Evolutionary conservation across 2,888 invertebrate species (phyloP), one percentile per base, ranked within the genome.

Genomic region (Catocala sponsa): DNA sequence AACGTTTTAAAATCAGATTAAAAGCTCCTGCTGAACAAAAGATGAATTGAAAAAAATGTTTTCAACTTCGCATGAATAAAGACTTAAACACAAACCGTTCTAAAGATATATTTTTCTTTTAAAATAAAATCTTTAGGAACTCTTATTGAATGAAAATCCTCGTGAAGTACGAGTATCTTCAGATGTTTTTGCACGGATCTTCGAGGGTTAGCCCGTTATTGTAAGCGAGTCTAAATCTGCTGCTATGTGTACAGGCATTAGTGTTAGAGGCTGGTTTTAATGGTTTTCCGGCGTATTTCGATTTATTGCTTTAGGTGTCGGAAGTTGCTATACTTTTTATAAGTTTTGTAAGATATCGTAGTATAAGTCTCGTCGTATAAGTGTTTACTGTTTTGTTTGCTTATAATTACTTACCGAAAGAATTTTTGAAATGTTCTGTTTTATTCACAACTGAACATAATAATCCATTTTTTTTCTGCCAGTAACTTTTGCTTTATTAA

Each of bases 91-190:
- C 70, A 73, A 80, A 71, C 59, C 68, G 60, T 66, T 54, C 61
- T 61, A 41, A 66, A 59, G 52, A 63, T 58, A 41, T 62, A 33
- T 66, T 63, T 65, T 64, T 63, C 59, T 67, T 68, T 68, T 49
- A 64, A 55, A 6, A 55, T 62, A 68, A 71, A 63, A 46, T 72
- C 67, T 53, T 56, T 52, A 42, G 61, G 52, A 68, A 60, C 63
- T 67, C 62, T 58, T 65, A 73, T 69, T 76, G 67, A 78, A 80
- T 73, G 69, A 77, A 70, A 79, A 67, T 80, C 65, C 59, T 69
- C 57, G 63, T 69, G 57, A 69, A 79, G 54, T n/a, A n/a, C n/a
- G n/a, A n/a, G n/a, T 59, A 59, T 70, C 55, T 64, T 72, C 59
- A 66, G 70, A 69, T 68, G 70, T 71, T 80, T 68, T 71, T 67